Percentiles rank a stretch among this genome's conserved stretches.
These are phyloP conservation scores for Beris morrisii DNA, from an alignment of 2,888 invertebrate species.

Conservation along the genomic window DNA sequence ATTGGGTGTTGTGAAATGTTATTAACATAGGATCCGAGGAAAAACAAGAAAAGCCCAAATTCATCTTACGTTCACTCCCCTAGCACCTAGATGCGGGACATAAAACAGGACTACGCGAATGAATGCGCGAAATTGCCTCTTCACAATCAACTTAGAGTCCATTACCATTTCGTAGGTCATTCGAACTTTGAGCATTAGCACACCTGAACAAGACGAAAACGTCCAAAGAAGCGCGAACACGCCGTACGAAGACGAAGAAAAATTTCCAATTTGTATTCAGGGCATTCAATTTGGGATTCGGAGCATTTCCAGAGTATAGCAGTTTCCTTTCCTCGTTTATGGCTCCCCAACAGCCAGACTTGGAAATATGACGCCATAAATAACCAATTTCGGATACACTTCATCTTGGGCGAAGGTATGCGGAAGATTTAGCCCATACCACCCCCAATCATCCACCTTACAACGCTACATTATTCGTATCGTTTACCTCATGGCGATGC, in stretches of 20 bases:
- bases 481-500: slow-evolving; percentile 1
- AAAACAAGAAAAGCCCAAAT: too few relatives aligned
- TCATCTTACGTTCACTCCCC: too few relatives aligned
- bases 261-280: slow-evolving; percentile 34
- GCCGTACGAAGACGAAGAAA: slow-evolving; percentile 1
- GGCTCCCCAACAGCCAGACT: slow-evolving; percentile 27
- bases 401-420: slow-evolving; percentile 30
- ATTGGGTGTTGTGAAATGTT: too few relatives aligned
- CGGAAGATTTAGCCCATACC: not conserved
- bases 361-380: slow-evolving; percentile 38
- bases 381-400: slow-evolving; percentile 37
- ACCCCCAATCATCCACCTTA: not conserved
- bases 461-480: not conserved
- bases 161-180: slow-evolving; percentile 33
- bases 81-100: not conserved
- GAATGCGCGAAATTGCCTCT: slow-evolving; percentile 27
- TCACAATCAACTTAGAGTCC: slow-evolving; percentile 32
- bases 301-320: slow-evolving; percentile 16
- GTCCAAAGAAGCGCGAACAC: not conserved
- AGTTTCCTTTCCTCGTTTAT: slow-evolving; percentile 29
- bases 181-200: slow-evolving; percentile 28
- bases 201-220: slow-evolving; percentile 19
- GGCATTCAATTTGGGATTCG: slow-evolving; percentile 31
- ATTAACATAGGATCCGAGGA: too few relatives aligned
- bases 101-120: slow-evolving; percentile 24